Conservation (phyloP, 2,888 invertebrate genomes). For the Sepiola atlantica region DNA sequence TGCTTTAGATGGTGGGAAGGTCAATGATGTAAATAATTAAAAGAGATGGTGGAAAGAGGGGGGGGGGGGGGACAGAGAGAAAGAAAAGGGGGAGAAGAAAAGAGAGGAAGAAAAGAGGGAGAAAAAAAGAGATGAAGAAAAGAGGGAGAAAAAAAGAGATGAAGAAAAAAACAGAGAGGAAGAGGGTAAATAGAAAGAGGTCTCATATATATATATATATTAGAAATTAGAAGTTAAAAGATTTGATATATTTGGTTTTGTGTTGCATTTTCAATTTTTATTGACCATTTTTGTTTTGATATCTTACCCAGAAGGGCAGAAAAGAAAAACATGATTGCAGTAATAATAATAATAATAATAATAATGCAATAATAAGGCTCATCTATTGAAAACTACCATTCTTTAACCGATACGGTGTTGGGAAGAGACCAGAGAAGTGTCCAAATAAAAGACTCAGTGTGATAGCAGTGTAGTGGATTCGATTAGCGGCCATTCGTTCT, state of each 20-base stretch:
- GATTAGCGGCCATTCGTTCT: neutral
- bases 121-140: neutral
- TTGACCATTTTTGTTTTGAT: conserved; percentile 19
- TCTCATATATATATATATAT: neutral
- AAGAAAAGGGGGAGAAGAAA: neutral
- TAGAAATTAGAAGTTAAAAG: neutral
- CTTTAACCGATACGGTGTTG: conserved; percentile 67
- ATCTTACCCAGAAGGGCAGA: neutral
- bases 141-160: neutral
- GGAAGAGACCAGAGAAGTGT: conserved; percentile 68
- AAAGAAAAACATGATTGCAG: neutral
- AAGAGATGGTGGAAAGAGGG: too few species aligned
- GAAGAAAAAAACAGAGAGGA: neutral
- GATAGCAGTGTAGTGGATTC: conserved; percentile 55
- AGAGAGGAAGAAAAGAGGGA: neutral
- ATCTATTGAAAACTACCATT: neutral
- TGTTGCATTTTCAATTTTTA: conserved; percentile 4
- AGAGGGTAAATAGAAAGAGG: neutral
- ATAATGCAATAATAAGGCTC: neutral
- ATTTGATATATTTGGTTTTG: neutral
- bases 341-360: conserved; percentile 6
- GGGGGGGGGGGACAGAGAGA: neutral
- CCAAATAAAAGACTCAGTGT: conserved; percentile 60
- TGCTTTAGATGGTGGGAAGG: too few species aligned
- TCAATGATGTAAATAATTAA: too few species aligned